A percentile compares a stretch with the other conserved stretches of the same genome.
phyloP scores from a whole-genome alignment of 2,888 invertebrate genomes.

The Drosophila picticornis region DNA sequence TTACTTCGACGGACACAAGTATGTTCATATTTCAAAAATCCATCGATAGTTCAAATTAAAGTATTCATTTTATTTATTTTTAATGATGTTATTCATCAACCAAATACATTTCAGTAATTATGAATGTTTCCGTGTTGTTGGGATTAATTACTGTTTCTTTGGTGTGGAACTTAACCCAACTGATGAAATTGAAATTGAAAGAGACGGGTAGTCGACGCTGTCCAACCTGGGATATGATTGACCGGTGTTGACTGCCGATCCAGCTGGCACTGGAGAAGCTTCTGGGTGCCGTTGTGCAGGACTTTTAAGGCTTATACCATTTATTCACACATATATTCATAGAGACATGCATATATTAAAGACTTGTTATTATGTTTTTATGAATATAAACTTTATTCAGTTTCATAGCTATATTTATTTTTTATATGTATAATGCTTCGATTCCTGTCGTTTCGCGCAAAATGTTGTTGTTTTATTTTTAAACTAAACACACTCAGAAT shows the following conservation, averaged over 20 bases:
- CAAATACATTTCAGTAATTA: not conserved
- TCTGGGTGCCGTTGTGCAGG: not conserved
- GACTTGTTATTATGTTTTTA: slow-evolving; percentile 62
- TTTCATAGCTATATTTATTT: slow-evolving; percentile 66
- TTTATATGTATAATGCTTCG: slow-evolving; percentile 64
- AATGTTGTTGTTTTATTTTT: slow-evolving; percentile 37
- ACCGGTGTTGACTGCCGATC: not conserved
- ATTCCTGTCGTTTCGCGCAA: slow-evolving; percentile 60
- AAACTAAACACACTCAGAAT: slow-evolving; percentile 78
- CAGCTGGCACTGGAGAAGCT: not conserved
- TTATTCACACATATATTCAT: slow-evolving; percentile 22
- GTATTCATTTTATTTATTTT: no score
- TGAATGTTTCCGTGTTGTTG: not conserved
- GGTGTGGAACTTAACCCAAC: not conserved
- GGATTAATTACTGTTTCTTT: not conserved
- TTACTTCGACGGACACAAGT: not conserved
- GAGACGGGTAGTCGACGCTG: not conserved
- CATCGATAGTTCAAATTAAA: not conserved
- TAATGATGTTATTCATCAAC: no score
- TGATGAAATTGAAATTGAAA: not conserved
- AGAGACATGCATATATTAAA: slow-evolving; percentile 13
- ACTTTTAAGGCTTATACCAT: not conserved
- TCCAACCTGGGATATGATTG: not conserved
- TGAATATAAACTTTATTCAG: slow-evolving; percentile 74
- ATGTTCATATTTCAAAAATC: not conserved